Base-by-base conservation (phyloP, 2,113 vertebrate genomes). In the Turnix velox region DNA sequence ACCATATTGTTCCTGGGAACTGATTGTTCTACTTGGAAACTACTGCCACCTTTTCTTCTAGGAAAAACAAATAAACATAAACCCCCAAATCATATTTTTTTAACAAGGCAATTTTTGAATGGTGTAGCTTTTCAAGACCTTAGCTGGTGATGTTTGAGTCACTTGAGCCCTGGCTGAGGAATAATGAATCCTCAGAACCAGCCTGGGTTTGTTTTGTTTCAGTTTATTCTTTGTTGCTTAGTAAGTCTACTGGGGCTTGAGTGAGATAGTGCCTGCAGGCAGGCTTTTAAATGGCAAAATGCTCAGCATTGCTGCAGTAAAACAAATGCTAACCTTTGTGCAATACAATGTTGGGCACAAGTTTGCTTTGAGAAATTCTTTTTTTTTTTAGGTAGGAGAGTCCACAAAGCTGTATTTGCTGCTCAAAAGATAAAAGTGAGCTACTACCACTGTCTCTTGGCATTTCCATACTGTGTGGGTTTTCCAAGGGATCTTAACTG, bases 141-240 rank as follows among this genome's bases (percentile, higher is more conserved):
- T 79, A 65, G 17, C 24, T 24, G 16, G 4, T 85, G 52, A 68
- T 40, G 17, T 61, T 61, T 52, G 42, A 57, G 28, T 91, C 66
- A 55, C 57, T 87, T 89, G 57, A 90, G 39, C 27, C 4, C 5
- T 84, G 48, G 35, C 65, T 93, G 42, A 75, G 78, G 59, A 81
- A 45, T 73, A 83, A 51, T 16, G 57, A 80, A 48, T 80, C 25
- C 57, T 78, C 30, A 71, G 85, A 91, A 82, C 25, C 52, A 68
- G 6, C 10, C 76, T 79, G 19, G 30, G 39, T 90, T 87, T 78
- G 88, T 92, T 95, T 81, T 92, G 73, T 87, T 95, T 93, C 43
- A 69, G 51, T 93, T 92, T 95, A 63, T 80, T 86, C 45, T 88
- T 69, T 94, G 93, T 94, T 95, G 84, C 87, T 87, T 84, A 75